Base-by-base conservation (phyloP, 2,888 invertebrate species). In the Dryocosmus kuriphilus region DNA sequence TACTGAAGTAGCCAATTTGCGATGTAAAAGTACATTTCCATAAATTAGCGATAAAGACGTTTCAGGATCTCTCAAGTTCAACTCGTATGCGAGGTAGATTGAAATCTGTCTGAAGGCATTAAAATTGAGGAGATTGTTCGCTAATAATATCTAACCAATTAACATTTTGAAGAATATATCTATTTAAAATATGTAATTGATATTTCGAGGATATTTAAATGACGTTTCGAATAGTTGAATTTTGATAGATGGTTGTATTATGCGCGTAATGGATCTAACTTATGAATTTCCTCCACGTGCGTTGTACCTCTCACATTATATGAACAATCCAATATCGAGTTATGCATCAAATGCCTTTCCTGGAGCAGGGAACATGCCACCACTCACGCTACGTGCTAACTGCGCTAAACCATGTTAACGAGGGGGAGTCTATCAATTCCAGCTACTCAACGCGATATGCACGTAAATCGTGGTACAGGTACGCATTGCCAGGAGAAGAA, bases 241-340 rank as follows among this genome's bases (percentile, higher is more conserved):
- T 24, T 27, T 27, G 14, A 38, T 16, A 65, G 16, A 65, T 22
- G 41, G 16, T 24, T 22, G 16, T n/a, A 16, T 51, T 71, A n/a
- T 51, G 51, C 51, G 51, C 51, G 89, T 87, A 86, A 79, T 86
- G 83, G 88, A 86, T 86, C 86, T 83, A 85, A 85, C 85, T 85
- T 76, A 83, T 85, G 87, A 89, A 90, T 90, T 90, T 89, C 88
- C 88, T 88, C 89, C 88, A 88, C 87, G 88, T 89, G 89, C 89
- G 86, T 88, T 89, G 89, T 89, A 88, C 71, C 32, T 90, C 89
- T 86, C 86, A 84, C 87, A 88, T 90, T 91, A 91, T 91, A 71
- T 71, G 71, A 71, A 71, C 51, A 90, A 90, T 89, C 86, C 87
- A 88, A 89, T 91, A 90, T 88, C 88, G 88, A 85, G 89, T 88